These are phyloP conservation scores for Eledona agricola DNA, from an alignment of 2,888 invertebrate genomes.

Conservation along the genomic window DNA sequence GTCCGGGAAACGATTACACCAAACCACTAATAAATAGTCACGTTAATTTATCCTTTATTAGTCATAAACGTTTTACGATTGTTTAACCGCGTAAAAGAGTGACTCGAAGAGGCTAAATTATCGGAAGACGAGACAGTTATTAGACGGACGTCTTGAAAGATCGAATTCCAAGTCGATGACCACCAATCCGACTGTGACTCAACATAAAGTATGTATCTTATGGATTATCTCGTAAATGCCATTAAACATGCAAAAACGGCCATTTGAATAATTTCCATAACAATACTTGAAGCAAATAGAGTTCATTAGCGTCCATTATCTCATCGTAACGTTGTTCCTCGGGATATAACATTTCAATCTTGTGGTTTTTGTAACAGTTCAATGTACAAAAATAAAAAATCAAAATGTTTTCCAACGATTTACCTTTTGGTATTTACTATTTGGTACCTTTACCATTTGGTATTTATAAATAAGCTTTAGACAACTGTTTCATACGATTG, in stretches of 20 bases:
- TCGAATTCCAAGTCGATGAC: constrained; percentile 13
- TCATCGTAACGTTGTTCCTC: too few species aligned
- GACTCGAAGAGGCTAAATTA: constrained; percentile 7
- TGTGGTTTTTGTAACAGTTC: too few species aligned
- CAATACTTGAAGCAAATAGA: constrained; percentile 8
- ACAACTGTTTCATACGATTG: too few species aligned
- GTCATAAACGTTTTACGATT: constrained; percentile 22
- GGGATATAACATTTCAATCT: too few species aligned
- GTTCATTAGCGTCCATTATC: constrained; percentile 10
- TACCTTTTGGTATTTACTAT: too few species aligned
- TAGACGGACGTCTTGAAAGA: not conserved
- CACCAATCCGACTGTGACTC: constrained; percentile 4
- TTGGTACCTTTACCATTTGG: too few species aligned
- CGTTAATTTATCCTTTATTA: constrained; percentile 23
- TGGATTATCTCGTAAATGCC: constrained; percentile 10
- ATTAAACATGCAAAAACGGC: constrained; percentile 9
- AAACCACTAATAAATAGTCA: constrained; percentile 22
- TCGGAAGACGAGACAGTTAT: constrained; percentile 3
- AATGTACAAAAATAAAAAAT: too few species aligned
- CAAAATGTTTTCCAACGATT: too few species aligned
- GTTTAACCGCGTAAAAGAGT: constrained; percentile 17
- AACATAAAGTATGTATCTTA: constrained; percentile 14
- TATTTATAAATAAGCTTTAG: too few species aligned
- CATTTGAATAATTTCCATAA: constrained; percentile 14
- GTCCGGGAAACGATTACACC: constrained; percentile 12